phyloP scores from a whole-genome alignment of 2,888 invertebrate species.

The Sarcophaga variegata region DNA sequence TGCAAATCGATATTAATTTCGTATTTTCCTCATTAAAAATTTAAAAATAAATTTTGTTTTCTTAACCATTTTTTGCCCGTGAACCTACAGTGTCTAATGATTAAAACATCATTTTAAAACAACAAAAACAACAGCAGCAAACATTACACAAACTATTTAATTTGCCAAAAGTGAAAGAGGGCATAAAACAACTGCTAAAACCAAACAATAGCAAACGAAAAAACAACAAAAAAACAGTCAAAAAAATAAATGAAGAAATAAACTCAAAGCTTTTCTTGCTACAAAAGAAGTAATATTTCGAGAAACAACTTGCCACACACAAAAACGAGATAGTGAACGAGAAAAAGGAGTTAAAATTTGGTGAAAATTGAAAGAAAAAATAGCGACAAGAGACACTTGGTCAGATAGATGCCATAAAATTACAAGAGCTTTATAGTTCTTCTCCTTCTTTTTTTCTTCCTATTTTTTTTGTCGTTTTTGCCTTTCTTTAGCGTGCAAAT shows the following conservation, averaged over 20 bases:
- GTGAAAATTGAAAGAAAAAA: too few species aligned
- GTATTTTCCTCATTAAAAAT: too few species aligned
- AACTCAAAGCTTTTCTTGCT: conserved; percentile 38
- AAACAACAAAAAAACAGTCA: not conserved
- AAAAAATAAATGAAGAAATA: not conserved
- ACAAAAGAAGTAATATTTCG: conserved; percentile 31
- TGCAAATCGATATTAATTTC: too few species aligned
- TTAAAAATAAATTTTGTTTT: too few species aligned
- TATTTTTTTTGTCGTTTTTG: conserved; percentile 23
- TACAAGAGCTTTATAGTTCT: conserved; percentile 64
- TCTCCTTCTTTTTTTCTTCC: too few species aligned
- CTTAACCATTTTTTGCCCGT: too few species aligned
- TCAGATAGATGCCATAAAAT: conserved; percentile 65
- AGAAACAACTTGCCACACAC: conserved; percentile 26
- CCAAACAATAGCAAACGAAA: conserved; percentile 32
- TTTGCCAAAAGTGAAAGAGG: conserved; percentile 62
- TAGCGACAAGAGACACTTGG: conserved; percentile 57
- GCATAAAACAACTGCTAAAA: conserved; percentile 48
- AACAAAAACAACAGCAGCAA: conserved; percentile 53
- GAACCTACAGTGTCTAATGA: conserved; percentile 35
- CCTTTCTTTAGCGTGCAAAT: not conserved
- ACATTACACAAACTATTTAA: conserved; percentile 61
- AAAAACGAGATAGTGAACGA: conserved; percentile 9
- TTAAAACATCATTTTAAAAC: conserved; percentile 21
- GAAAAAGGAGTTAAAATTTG: conserved; percentile 11